Percentiles rank a stretch among this genome's conserved stretches.
Evolutionary conservation across 1,140 invertebrate genomes (phyloP).

Genomic region (Archegozetes longisetosus): DNA sequence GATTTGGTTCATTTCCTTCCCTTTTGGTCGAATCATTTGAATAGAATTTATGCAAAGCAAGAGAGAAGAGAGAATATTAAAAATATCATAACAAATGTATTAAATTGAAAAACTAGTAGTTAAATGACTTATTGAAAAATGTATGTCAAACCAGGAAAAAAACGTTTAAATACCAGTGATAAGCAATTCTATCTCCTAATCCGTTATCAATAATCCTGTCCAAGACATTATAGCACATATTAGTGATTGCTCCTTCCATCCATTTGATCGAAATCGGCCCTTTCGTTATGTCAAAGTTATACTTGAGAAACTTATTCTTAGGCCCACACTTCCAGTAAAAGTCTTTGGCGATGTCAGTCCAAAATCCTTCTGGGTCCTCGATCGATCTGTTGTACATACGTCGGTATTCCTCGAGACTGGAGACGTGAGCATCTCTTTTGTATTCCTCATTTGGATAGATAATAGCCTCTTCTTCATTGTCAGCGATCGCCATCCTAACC

Average conservation of each 20-base stretch:
- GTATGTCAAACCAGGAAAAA: not conserved
- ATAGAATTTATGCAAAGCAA: not conserved
- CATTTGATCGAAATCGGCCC: conserved; percentile 83
- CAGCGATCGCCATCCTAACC: conserved; percentile 14
- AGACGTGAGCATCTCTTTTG: conserved; percentile 41
- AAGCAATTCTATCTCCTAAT: conserved; percentile 74
- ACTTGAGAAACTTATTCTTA: conserved; percentile 53
- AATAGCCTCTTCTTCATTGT: not conserved
- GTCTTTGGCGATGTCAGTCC: conserved; percentile 67
- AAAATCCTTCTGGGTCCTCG: conserved; percentile 69
- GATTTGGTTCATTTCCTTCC: conserved; percentile 89
- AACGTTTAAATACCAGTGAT: conserved; percentile 64
- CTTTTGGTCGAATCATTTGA: too few species aligned
- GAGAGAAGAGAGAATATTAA: not conserved
- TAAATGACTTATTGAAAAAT: not conserved
- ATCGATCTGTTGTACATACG: conserved; percentile 68
- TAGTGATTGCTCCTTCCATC: conserved; percentile 84
- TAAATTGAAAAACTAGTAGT: not conserved
- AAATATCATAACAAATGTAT: not conserved
- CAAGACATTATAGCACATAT: conserved; percentile 85
- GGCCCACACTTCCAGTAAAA: conserved; percentile 76
- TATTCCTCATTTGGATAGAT: conserved; percentile 17
- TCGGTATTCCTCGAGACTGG: conserved; percentile 55
- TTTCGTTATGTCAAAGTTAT: conserved; percentile 78
- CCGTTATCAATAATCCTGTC: conserved; percentile 75